phyloP scores from a whole-genome alignment of 2,888 invertebrate genomes.

The Netelia melanura region DNA sequence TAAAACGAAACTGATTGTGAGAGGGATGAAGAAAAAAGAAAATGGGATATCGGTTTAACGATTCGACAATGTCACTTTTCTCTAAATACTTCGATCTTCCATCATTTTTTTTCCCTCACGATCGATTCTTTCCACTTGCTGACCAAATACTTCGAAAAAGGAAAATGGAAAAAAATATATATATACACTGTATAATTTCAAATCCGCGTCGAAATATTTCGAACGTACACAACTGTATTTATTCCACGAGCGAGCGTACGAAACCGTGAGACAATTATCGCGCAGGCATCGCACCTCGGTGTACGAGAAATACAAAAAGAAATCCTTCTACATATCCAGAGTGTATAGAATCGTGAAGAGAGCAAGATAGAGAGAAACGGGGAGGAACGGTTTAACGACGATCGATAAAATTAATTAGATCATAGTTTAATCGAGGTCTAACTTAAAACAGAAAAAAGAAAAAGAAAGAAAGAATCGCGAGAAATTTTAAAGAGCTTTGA shows the following conservation, averaged over 20 bases:
- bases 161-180: no score
- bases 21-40: slow-evolving; percentile 18
- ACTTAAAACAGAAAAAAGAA: slow-evolving; percentile 27
- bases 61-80: slow-evolving; percentile 1
- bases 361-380: slow-evolving; percentile 37
- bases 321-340: slow-evolving; percentile 67
- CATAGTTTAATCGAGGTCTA: slow-evolving; percentile 49
- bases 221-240: background rate
- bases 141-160: background rate
- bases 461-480: slow-evolving; percentile 32
- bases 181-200: background rate
- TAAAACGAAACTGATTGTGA: slow-evolving; percentile 2
- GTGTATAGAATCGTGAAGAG: slow-evolving; percentile 45
- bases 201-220: slow-evolving; percentile 25
- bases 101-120: slow-evolving; percentile 5
- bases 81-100: slow-evolving; percentile 19
- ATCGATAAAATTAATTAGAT: slow-evolving; percentile 58
- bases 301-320: slow-evolving; percentile 44
- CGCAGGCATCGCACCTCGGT: slow-evolving; percentile 11
- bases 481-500: slow-evolving; percentile 59
- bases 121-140: slow-evolving; percentile 28
- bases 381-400: slow-evolving; percentile 42
- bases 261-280: slow-evolving; percentile 36
- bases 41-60: background rate
- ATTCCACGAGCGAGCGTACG: slow-evolving; percentile 5